Conservation (phyloP, 2,113 vertebrate species). For the Grantiella picta region DNA sequence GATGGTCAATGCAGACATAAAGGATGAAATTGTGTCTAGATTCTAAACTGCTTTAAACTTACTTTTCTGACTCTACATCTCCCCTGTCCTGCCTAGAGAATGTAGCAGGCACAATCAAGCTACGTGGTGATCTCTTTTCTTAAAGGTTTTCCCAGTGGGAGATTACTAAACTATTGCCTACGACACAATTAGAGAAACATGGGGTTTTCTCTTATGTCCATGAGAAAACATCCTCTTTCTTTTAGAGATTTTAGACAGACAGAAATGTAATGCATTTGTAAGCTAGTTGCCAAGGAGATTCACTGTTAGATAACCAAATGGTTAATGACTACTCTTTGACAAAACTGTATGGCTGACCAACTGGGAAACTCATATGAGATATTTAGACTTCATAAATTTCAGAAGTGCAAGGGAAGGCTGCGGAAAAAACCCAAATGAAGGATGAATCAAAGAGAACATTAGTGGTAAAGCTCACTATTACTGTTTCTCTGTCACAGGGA, state of each 20-base stretch:
- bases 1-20: not conserved
- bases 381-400: not conserved
- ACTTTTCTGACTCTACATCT: not conserved
- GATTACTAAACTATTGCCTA: not conserved
- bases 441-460: not conserved
- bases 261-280: not conserved
- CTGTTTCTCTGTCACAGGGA: not conserved
- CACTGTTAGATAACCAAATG: not conserved
- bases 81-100: not conserved
- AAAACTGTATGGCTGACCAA: not conserved
- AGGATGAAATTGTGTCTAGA: not conserved
- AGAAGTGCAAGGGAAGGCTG: not conserved
- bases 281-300: not conserved
- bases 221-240: not conserved
- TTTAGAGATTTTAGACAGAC: not conserved
- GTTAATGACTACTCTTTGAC: not conserved
- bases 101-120: not conserved
- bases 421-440: not conserved
- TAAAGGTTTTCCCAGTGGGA: not conserved
- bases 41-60: not conserved
- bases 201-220: not conserved
- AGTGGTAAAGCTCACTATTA: not conserved
- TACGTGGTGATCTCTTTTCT: not conserved
- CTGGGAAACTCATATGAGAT: not conserved
- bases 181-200: not conserved